phyloP scores from a whole-genome alignment of 2,888 invertebrate species.

The Polia nebulosa region DNA sequence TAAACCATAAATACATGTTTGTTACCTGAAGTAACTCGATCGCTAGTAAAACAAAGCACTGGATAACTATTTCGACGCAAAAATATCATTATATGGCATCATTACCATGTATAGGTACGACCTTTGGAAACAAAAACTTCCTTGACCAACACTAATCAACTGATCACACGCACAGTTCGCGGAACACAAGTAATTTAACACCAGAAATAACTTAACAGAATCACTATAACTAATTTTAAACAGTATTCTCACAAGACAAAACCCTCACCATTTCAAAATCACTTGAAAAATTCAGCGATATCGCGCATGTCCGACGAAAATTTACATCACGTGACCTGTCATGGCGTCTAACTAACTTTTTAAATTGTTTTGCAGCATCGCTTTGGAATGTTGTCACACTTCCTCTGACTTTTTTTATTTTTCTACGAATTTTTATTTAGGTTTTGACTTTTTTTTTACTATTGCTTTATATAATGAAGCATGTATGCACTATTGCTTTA shows the following conservation, averaged over 20 bases:
- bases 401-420: background rate
- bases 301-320: constrained; percentile 90
- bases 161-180: constrained; percentile 76
- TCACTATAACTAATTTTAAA: constrained; percentile 71
- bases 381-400: constrained; percentile 49
- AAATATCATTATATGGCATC: constrained; percentile 76
- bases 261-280: constrained; percentile 86
- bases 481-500: no score
- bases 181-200: constrained; percentile 68
- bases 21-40: constrained; percentile 61
- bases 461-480: no score
- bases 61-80: constrained; percentile 76
- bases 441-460: background rate
- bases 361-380: constrained; percentile 59
- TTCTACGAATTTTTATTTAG: background rate
- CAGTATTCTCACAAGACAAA: constrained; percentile 76
- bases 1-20: constrained; percentile 43
- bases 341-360: constrained; percentile 83
- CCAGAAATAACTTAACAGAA: constrained; percentile 63
- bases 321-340: constrained; percentile 91
- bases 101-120: constrained; percentile 85
- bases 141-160: constrained; percentile 73
- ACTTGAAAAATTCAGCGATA: constrained; percentile 84
- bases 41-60: constrained; percentile 75
- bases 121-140: constrained; percentile 85